phyloP scores from a whole-genome alignment of 2,888 invertebrate genomes.

The Pyrgus malvae region DNA sequence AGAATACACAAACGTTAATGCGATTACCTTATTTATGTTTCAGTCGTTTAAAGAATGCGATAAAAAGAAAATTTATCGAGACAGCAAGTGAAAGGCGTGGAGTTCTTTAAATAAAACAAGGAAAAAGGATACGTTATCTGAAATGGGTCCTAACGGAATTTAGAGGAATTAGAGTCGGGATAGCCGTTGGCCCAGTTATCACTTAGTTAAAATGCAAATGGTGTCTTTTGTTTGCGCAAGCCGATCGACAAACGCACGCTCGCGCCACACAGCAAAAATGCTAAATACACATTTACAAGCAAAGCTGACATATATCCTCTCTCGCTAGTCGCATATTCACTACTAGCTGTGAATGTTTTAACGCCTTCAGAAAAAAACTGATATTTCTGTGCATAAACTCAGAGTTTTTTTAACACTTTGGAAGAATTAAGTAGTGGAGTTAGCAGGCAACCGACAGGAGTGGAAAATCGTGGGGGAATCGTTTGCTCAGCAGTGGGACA shows the following conservation, averaged over 20 bases:
- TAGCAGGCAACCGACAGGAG: too few species aligned
- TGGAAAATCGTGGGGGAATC: too few species aligned
- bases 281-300: constrained; percentile 67
- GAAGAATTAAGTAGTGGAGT: too few species aligned
- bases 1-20: background rate
- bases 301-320: constrained; percentile 48
- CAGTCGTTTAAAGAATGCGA: background rate
- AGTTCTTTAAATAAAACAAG: constrained; percentile 35
- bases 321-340: constrained; percentile 43
- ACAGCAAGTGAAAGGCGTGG: constrained; percentile 3
- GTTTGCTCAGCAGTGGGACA: too few species aligned
- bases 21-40: constrained; percentile 2
- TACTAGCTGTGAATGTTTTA: constrained; percentile 29
- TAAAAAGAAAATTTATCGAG: constrained; percentile 12
- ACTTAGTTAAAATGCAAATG: constrained; percentile 78
- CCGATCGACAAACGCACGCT: constrained; percentile 53
- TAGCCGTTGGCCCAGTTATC: constrained; percentile 63
- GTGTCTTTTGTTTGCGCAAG: constrained; percentile 67
- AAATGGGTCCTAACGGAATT: constrained; percentile 54
- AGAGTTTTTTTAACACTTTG: constrained; percentile 1
- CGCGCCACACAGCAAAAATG: constrained; percentile 55
- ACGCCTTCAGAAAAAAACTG: constrained; percentile 6
- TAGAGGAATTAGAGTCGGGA: constrained; percentile 47
- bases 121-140: constrained; percentile 59
- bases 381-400: background rate